Evolutionary conservation across 2,113 vertebrate species (phyloP), one percentile per base, ranked within the genome.

Genomic region (Sturnira hondurensis): DNA sequence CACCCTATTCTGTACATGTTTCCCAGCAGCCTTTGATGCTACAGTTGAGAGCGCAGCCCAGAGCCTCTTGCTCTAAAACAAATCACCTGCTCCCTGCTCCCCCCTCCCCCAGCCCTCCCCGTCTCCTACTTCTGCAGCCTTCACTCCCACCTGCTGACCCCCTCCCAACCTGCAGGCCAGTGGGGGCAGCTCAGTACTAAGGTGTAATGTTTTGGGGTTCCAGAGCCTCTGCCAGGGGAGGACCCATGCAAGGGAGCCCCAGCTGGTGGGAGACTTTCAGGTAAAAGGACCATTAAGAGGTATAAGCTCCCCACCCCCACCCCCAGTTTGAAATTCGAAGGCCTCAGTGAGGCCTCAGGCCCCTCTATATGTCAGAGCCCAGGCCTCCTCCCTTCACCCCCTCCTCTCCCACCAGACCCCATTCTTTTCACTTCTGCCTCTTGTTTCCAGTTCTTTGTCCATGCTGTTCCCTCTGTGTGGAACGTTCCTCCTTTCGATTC

Each of bases 11-110:
- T 31, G 41, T 4, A 22, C 80, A 68, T 0, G 24, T 71, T 89
- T 86, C 96, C 80, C n/a, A 43, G 86, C 56, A 68, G 73, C 22
- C 96, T 97, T 91, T 91, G 96, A 91, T 91, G 92, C 78, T 26
- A 3, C 26, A 15, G 47, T 36, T 61, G 33, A 93, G 95, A 91
- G 83, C 13, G 65, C 43, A 61, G 70, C 50, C 19, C 9, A 43
- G 74, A 28, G 41, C 28, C 65, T 52, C 85, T 38, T 4, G 58
- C 47, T 84, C 84, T 84, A 24, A 90, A 92, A 78, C n/a, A 67
- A 36, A 22, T 71, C 84, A 85, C 38, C 70, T 38, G 81, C 43
- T 70, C 26, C n/a, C 16, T 3, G 1, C n/a, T 36, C 5, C 68
- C 13, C 61, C 13, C 36, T 4, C 68, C 13, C 61, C 13, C 36